phyloP scores from a whole-genome alignment of 2,113 vertebrate genomes.

The Rhineura floridana region DNA sequence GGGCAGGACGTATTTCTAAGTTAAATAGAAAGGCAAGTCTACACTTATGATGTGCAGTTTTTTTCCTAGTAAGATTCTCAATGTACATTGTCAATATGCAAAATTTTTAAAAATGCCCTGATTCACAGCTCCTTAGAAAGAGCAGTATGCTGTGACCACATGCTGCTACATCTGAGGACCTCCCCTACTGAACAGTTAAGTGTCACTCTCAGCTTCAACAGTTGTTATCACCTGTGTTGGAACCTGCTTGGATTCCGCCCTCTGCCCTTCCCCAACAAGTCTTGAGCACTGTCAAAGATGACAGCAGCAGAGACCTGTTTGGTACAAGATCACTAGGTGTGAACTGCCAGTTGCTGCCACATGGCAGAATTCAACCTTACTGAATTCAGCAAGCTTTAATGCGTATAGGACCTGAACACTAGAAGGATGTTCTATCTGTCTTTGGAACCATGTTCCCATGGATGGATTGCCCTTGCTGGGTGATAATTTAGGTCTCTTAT shows the following conservation, averaged over 20 bases:
- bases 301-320: not conserved
- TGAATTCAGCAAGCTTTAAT: not conserved
- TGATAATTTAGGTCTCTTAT: not conserved
- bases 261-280: not conserved
- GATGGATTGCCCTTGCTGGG: not conserved
- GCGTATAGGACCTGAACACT: not conserved
- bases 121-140: not conserved
- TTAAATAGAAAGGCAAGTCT: not conserved
- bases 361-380: too few species aligned
- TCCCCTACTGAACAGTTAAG: not conserved
- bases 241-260: not conserved
- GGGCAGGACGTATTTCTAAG: slow-evolving; percentile 7
- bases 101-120: not conserved
- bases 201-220: too few species aligned
- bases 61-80: not conserved
- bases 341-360: not conserved
- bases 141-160: not conserved
- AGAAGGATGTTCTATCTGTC: not conserved
- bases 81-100: not conserved
- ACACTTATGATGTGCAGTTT: not conserved
- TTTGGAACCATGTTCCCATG: not conserved
- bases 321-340: not conserved
- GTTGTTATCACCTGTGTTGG: not conserved
- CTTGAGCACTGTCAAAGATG: not conserved
- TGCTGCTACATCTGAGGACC: not conserved